Evolutionary conservation across 2,113 vertebrate species (phyloP).

Genomic region (Phoxinus phoxinus): DNA sequence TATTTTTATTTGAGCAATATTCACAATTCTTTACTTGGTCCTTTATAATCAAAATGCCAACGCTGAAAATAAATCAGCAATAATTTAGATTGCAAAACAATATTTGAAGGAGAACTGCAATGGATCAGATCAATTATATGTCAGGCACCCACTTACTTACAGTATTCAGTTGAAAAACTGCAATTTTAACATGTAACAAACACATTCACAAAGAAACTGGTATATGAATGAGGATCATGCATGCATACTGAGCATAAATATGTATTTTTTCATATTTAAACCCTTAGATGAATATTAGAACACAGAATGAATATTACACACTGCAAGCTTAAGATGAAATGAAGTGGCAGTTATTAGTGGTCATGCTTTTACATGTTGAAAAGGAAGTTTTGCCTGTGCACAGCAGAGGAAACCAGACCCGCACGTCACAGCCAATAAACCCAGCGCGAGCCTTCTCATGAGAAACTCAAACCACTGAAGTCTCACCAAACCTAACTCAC

Average conservation of each 20-base stretch:
- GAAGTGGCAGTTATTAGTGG: background rate
- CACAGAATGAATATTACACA: background rate
- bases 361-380: background rate
- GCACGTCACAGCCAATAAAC: background rate
- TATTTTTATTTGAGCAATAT: background rate
- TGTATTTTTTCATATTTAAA: background rate
- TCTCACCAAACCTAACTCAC: background rate
- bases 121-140: too few species aligned
- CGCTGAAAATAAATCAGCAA: background rate
- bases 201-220: background rate
- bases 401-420: background rate
- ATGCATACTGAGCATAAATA: background rate
- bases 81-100: background rate
- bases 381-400: background rate
- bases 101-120: too few species aligned
- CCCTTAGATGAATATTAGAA: background rate
- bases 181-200: background rate
- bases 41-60: background rate
- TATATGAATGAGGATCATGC: background rate
- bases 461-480: slow-evolving; percentile 5
- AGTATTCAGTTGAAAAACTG: background rate
- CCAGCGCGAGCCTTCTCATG: background rate
- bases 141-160: background rate
- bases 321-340: background rate
- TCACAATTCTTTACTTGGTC: background rate